Evolutionary conservation across 2,113 vertebrate genomes (phyloP).

Genomic region (Microtus richardsoni): DNA sequence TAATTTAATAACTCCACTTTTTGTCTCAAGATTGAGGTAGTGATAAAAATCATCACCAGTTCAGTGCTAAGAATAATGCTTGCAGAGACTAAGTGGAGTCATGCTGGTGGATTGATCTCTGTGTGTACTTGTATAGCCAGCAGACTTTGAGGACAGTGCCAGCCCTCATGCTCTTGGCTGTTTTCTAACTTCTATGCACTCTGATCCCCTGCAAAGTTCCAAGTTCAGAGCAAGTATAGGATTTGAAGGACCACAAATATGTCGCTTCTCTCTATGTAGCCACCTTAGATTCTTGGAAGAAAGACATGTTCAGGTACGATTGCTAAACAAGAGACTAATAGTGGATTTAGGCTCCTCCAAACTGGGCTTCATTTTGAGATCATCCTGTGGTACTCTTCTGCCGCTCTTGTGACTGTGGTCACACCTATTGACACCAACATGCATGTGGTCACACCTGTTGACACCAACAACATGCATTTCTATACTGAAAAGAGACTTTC

Average conservation of each 20-base stretch:
- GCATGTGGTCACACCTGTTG: conserved; percentile 73
- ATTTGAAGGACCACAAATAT: conserved; percentile 70
- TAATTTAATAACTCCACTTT: not conserved
- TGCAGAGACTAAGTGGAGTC: not conserved
- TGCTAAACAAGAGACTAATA: conserved; percentile 69
- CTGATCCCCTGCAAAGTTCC: not conserved
- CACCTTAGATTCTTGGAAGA: conserved; percentile 62
- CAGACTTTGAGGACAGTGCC: not conserved
- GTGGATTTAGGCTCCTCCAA: conserved; percentile 77
- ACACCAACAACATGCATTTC: conserved; percentile 41
- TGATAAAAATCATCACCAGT: conserved; percentile 24
- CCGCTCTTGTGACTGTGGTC: conserved; percentile 66
- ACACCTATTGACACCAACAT: conserved; percentile 57
- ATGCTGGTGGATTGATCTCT: not conserved
- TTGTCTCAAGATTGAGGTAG: not conserved
- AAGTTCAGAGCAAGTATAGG: conserved; percentile 69
- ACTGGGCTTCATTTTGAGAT: conserved; percentile 69
- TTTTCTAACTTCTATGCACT: not conserved
- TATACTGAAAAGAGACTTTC: conserved; percentile 66
- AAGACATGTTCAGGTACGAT: conserved; percentile 67
- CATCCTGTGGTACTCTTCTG: conserved; percentile 55
- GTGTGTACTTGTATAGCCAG: not conserved
- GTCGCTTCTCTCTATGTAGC: not conserved
- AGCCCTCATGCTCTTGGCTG: not conserved
- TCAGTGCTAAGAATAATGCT: not conserved